phyloP scores from a whole-genome alignment of 2,113 vertebrate genomes.

The Phyllostomus discolor region DNA sequence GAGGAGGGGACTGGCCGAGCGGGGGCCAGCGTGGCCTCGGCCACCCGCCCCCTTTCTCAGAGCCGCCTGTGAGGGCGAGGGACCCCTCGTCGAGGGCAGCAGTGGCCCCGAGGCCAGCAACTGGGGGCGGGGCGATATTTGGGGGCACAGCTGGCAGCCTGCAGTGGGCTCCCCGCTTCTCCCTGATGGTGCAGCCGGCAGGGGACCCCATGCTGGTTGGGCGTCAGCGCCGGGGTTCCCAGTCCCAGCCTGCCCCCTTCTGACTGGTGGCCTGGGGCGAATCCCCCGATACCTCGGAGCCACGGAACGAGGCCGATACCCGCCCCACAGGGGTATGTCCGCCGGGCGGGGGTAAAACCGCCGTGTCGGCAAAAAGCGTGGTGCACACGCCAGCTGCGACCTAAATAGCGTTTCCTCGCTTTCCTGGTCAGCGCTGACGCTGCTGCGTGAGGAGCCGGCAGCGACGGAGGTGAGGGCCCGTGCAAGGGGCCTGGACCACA shows the following conservation, averaged over 20 bases:
- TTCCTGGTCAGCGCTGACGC: too few relatives aligned
- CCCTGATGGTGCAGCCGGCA: fast-evolving
- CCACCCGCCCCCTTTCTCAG: not conserved
- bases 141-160: fast-evolving
- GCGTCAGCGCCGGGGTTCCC: fast-evolving
- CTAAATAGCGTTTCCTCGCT: too few relatives aligned
- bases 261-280: fast-evolving
- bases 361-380: too few relatives aligned
- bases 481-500: too few relatives aligned
- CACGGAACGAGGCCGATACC: fast-evolving
- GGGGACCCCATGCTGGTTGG: fast-evolving
- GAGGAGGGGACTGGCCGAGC: not conserved
- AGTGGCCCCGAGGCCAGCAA: not conserved
- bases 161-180: fast-evolving
- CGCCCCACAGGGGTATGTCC: too few relatives aligned
- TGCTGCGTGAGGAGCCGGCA: too few relatives aligned
- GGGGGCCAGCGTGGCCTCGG: not conserved
- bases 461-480: too few relatives aligned
- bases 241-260: fast-evolving
- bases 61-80: not conserved
- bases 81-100: not conserved
- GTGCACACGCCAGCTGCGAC: too few relatives aligned
- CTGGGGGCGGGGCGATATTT: fast-evolving
- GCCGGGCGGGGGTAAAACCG: too few relatives aligned
- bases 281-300: fast-evolving